Base-by-base conservation (phyloP, 2,113 vertebrate species). In the Muntiacus muntjak region DNA sequence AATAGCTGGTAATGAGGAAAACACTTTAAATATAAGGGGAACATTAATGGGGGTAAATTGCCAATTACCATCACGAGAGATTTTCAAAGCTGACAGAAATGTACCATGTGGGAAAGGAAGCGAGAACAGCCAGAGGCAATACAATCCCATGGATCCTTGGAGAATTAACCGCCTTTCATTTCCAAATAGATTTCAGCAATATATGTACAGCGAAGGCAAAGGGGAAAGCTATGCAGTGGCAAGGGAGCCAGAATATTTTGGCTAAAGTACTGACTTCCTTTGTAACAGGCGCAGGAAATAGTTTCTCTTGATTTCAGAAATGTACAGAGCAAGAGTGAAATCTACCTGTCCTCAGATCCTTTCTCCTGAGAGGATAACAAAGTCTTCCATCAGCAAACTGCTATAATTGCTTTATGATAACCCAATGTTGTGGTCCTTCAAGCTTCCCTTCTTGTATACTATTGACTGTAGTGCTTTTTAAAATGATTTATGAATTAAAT, bases 91-190 rank as follows among this genome's bases (percentile, higher is more conserved):
- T 79, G 95, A 94, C 91, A 96, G 95, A 96, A 97, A 93, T 83
- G 92, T 92, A 91, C 52, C 30, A 87, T 64, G 57, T 96, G 81
- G 87, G 79, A 94, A 60, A 96, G 91, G 78, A 96, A 94, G 91
- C 54, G 50, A 96, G 55, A 94, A 33, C 52, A 94, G 88, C 94
- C 93, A 83, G 54, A 93, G 94, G 96, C 91, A 40, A 71, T 87
- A 93, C 23, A 81, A 88, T 89, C 36, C 83, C 33, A 60, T 96
- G 90, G 62, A 98, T 94, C 94, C 85, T 95, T 74, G 52, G 86
- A 97, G 96, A 96, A 95, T 97, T 94, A 89, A 81, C 71, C 81
- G 89, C 33, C 96, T 97, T 95, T 98, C 74, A 97, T 97, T 98
- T 97, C 78, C 71, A 96, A 97, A 93, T 88, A 94, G 88, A 84